These are phyloP conservation scores for Pammene fasciana DNA, from an alignment of 2,888 invertebrate species.

Conservation along the genomic window DNA sequence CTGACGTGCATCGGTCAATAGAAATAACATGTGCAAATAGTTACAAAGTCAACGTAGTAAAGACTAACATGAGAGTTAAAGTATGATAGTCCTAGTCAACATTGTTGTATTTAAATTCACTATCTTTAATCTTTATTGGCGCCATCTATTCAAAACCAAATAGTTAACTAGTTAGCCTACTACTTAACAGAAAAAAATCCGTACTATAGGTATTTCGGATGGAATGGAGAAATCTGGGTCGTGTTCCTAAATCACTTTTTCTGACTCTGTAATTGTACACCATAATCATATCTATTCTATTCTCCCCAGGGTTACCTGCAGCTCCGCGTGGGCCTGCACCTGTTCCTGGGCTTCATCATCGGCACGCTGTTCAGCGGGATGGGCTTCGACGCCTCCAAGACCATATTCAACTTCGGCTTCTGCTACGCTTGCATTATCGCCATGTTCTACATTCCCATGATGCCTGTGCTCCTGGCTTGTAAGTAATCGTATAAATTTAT, in stretches of 20 bases:
- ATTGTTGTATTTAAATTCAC: no score
- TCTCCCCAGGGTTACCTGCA: constrained; percentile 85
- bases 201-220: no score
- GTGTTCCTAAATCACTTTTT: no score
- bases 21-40: constrained; percentile 9
- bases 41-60: constrained; percentile 4
- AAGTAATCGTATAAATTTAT: constrained; percentile 74
- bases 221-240: no score
- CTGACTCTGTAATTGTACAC: no score
- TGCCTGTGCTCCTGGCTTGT: constrained; percentile 92
- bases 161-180: no score
- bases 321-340: constrained; percentile 86
- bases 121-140: no score
- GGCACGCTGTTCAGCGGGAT: constrained; percentile 88
- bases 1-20: constrained; percentile 17
- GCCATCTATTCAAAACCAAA: no score
- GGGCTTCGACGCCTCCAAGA: constrained; percentile 91
- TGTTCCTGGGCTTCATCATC: constrained; percentile 87
- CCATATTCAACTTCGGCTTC: constrained; percentile 92
- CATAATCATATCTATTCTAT: neutral
- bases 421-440: constrained; percentile 91
- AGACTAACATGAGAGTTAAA: neutral
- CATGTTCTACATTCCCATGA: constrained; percentile 91
- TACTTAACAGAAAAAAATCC: no score
- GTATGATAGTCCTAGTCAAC: neutral